Conservation (phyloP, 2,113 vertebrate genomes). For the Helogale parvula region DNA sequence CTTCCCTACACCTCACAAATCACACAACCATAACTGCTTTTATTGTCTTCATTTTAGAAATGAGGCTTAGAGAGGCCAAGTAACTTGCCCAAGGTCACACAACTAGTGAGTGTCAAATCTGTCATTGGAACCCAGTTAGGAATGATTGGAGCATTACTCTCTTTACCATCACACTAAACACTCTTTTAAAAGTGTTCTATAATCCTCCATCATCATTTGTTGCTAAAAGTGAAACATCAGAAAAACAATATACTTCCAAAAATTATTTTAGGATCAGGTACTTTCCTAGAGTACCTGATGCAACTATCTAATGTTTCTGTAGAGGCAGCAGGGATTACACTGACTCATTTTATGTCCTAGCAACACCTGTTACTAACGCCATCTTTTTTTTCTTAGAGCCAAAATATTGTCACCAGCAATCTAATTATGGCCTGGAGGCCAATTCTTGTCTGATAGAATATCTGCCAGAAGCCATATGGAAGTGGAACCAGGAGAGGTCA, state of each 20-base stretch:
- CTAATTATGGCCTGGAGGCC: neutral
- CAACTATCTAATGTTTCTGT: neutral
- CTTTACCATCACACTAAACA: neutral
- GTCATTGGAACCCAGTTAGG: neutral
- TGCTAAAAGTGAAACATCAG: constrained; percentile 7
- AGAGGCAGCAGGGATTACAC: neutral
- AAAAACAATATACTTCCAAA: constrained; percentile 8
- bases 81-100: neutral
- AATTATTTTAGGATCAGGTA: neutral
- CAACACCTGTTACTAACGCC: neutral
- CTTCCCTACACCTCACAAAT: neutral
- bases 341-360: neutral
- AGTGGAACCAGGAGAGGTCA: constrained; percentile 20
- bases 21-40: neutral
- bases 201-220: neutral
- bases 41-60: neutral
- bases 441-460: neutral
- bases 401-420: constrained; percentile 8
- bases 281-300: neutral
- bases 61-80: neutral
- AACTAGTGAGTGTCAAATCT: neutral
- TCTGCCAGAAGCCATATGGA: neutral
- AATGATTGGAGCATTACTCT: neutral
- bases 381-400: neutral
- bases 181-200: neutral